Evolutionary conservation across 2,797 vertebrate genomes (phyloP).

Genomic region (Podarcis lilfordi): DNA sequence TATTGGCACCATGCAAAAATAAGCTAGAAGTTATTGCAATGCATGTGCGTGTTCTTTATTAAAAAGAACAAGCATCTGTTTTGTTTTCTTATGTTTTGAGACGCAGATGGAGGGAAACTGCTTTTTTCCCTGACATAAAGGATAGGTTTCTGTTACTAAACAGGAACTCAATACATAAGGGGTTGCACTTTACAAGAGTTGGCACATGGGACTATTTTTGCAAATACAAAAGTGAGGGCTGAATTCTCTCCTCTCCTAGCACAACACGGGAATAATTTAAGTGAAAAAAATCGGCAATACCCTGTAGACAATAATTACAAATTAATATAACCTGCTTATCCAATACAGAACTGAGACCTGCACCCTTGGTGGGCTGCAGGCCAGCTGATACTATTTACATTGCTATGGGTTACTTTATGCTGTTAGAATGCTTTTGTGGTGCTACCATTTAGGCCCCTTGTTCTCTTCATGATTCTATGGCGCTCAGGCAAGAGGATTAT

Average conservation of each 20-base stretch:
- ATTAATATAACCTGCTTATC: slow-evolving; percentile 28
- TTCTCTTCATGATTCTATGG: background rate
- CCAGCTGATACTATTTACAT: background rate
- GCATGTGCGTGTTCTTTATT: slow-evolving; percentile 71
- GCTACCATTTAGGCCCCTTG: background rate
- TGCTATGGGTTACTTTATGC: background rate
- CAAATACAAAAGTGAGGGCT: slow-evolving; percentile 31
- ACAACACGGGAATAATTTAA: slow-evolving; percentile 17
- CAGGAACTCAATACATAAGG: slow-evolving; percentile 54
- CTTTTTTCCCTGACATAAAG: slow-evolving; percentile 66
- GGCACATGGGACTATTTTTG: slow-evolving; percentile 45
- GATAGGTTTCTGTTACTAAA: slow-evolving; percentile 68
- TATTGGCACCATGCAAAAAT: slow-evolving; percentile 70
- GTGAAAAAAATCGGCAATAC: background rate
- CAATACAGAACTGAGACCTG: background rate
- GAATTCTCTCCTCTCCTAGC: slow-evolving; percentile 17
- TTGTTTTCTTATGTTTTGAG: slow-evolving; percentile 73
- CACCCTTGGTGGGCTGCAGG: background rate
- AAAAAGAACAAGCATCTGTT: slow-evolving; percentile 75
- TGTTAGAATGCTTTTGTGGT: background rate
- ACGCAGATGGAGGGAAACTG: slow-evolving; percentile 67
- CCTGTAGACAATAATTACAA: background rate
- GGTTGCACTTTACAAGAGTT: slow-evolving; percentile 46
- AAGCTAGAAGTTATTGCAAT: slow-evolving; percentile 68
- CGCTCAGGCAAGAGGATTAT: background rate